Base-by-base conservation (phyloP, 2,888 invertebrate species). In the Agriopis leucophaearia region DNA sequence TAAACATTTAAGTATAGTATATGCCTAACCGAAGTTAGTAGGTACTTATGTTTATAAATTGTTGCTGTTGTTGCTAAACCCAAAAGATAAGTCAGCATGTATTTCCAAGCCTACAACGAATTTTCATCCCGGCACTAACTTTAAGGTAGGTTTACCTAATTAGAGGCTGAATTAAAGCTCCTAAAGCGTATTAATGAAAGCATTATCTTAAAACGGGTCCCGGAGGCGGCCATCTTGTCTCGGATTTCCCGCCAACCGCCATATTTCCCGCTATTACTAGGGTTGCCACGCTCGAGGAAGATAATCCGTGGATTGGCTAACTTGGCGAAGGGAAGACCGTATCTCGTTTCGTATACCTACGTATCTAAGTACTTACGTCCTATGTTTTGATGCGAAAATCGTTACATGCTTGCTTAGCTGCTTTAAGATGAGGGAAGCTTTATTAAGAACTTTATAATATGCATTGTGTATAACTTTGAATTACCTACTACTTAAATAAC, bases 241-340 rank as follows among this genome's bases (percentile, higher is more conserved):
- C 80, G 73, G 78, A 81, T 86, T 88, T 86, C 86, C 83, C 82
- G 77, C 67, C 62, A 63, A 67, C 67, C 67, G 63, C 55, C 64
- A 64, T 68, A 81, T 86, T 86, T 86, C 84, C 84, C 84, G 83
- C 84, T 78, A 78, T 81, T 78, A 78, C 73, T 77, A 68, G 82
- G 80, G 83, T 75, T 77, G 75, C 74, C 74, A 74, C 72, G 79
- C 76, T 76, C 79, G 83, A 88, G 88, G 82, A 87, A 89, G 88
- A 87, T 89, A 89, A 90, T 90, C 89, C 81, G 73, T 77, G 82
- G 82, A 89, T 89, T 89, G 88, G 89, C 85, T 74, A 72, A 69
- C 77, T 74, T 66, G 63, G 77, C 72, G 72, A 71, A 76, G 80
- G 82, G 83, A 78, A 80, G 76, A 74, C 71, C 64, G 80, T 85